Evolutionary conservation across 2,888 invertebrate genomes (phyloP).

Genomic region (Schrankia costaestrigalis): DNA sequence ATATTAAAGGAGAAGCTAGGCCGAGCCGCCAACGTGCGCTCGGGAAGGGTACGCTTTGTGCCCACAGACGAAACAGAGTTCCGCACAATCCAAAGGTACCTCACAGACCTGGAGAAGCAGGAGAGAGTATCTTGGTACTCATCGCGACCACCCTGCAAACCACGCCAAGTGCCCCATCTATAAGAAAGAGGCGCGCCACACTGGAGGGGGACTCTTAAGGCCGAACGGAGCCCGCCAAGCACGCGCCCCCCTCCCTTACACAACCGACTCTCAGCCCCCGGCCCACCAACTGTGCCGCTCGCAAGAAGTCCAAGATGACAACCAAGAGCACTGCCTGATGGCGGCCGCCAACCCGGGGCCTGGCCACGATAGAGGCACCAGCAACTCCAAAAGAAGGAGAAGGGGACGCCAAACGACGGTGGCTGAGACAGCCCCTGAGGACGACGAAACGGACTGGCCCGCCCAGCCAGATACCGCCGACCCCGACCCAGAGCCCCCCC

Average conservation of each 20-base stretch:
- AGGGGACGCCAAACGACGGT: neutral
- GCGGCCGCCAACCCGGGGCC: too few relatives aligned
- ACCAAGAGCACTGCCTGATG: too few relatives aligned
- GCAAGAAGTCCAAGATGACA: neutral
- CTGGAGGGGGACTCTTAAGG: neutral
- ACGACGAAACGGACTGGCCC: neutral
- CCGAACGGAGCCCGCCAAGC: neutral
- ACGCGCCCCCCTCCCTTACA: neutral
- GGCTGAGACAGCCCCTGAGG: too few relatives aligned
- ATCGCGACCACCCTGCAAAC: neutral
- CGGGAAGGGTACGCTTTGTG: neutral
- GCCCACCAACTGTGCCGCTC: neutral
- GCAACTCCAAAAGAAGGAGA: too few relatives aligned
- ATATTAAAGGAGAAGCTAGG: neutral
- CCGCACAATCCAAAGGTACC: neutral
- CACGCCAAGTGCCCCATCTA: neutral
- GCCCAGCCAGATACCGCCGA: neutral
- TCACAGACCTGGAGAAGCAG: neutral
- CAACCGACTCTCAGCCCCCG: neutral
- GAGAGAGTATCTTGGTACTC: constrained; percentile 2
- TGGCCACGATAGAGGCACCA: too few relatives aligned
- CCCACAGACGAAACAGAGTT: neutral
- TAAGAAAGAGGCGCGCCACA: neutral
- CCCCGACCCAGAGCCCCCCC: neutral
- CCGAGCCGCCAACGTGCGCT: neutral